Evolutionary conservation across 2,113 vertebrate genomes (phyloP).

Genomic region (Limanda limanda): DNA sequence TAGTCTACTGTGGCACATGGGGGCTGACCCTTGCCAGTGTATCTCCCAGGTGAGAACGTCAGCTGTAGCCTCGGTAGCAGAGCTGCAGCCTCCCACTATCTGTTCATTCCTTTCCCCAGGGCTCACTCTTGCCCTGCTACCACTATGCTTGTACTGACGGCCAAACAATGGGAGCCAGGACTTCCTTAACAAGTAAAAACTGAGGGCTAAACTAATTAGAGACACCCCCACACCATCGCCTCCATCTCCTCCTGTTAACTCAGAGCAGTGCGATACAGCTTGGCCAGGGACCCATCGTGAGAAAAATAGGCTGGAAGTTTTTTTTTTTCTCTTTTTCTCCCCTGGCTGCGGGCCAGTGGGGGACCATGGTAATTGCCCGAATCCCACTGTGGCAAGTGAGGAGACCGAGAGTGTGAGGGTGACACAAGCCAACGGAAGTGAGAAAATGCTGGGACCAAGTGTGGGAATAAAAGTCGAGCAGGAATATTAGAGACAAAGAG

Average conservation of each 20-base stretch:
- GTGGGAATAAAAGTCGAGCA: slow-evolving; percentile 46
- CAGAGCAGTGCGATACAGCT: slow-evolving; percentile 44
- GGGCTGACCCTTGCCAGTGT: slow-evolving; percentile 18
- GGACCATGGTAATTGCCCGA: slow-evolving; percentile 74
- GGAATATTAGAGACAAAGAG: slow-evolving; percentile 7
- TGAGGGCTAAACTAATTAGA: slow-evolving; percentile 73
- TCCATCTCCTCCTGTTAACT: slow-evolving; percentile 20
- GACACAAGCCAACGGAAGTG: slow-evolving; percentile 53
- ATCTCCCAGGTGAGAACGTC: slow-evolving; percentile 59
- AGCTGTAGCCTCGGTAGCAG: slow-evolving; percentile 45
- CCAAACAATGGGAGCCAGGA: slow-evolving; percentile 70
- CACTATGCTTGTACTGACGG: slow-evolving; percentile 58
- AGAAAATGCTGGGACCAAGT: slow-evolving; percentile 44
- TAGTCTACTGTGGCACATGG: slow-evolving; percentile 23
- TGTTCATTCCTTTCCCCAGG: slow-evolving; percentile 37
- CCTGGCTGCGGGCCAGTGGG: slow-evolving; percentile 63
- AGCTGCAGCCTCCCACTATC: slow-evolving; percentile 25
- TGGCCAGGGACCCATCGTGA: slow-evolving; percentile 34
- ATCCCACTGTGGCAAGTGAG: slow-evolving; percentile 70
- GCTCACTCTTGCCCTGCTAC: slow-evolving; percentile 40
- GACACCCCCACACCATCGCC: slow-evolving; percentile 18
- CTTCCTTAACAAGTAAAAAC: slow-evolving; percentile 66
- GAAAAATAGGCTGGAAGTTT: slow-evolving; percentile 59
- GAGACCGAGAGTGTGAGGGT: slow-evolving; percentile 52
- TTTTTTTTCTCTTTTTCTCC: slow-evolving; percentile 36